A percentile compares a stretch with the other conserved stretches of the same genome.
Evolutionary conservation across 2,888 invertebrate genomes (phyloP).

Genomic region (Helicoverpa assulta): DNA sequence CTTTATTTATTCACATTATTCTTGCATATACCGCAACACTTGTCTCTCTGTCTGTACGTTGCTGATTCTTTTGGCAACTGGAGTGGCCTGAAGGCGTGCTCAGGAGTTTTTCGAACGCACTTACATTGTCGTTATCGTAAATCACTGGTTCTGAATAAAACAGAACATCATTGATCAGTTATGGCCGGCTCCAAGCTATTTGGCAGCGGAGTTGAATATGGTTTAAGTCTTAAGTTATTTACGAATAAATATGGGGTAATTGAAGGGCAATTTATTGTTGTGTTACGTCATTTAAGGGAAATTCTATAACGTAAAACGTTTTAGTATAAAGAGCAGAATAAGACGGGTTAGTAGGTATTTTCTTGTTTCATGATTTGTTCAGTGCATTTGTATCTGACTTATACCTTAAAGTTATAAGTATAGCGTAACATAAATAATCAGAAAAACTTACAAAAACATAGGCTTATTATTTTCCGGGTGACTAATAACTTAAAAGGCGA

Average conservation of each 20-base stretch:
- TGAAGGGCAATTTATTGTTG: conserved; percentile 28
- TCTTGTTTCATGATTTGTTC: not conserved
- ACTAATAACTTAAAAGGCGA: too few species aligned
- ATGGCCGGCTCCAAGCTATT: conserved; percentile 51
- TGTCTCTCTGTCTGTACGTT: conserved; percentile 65
- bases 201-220: conserved; percentile 44
- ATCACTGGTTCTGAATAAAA: conserved; percentile 73
- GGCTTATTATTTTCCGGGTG: too few species aligned
- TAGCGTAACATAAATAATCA: too few species aligned
- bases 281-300: too few species aligned
- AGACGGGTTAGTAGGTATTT: too few species aligned
- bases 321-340: too few species aligned
- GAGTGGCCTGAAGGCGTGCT: conserved; percentile 72
- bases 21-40: conserved; percentile 42
- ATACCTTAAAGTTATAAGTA: too few species aligned
- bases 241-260: conserved; percentile 36
- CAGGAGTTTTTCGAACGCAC: conserved; percentile 81
- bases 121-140: conserved; percentile 82
- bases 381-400: not conserved
- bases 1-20: too few species aligned
- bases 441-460: too few species aligned
- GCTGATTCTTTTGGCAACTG: conserved; percentile 87
- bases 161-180: conserved; percentile 64
- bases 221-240: conserved; percentile 58
- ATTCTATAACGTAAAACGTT: too few species aligned